These are phyloP conservation scores for Hirtodrosophila duncani DNA, from an alignment of 2,888 invertebrate genomes.

Conservation along the genomic window DNA sequence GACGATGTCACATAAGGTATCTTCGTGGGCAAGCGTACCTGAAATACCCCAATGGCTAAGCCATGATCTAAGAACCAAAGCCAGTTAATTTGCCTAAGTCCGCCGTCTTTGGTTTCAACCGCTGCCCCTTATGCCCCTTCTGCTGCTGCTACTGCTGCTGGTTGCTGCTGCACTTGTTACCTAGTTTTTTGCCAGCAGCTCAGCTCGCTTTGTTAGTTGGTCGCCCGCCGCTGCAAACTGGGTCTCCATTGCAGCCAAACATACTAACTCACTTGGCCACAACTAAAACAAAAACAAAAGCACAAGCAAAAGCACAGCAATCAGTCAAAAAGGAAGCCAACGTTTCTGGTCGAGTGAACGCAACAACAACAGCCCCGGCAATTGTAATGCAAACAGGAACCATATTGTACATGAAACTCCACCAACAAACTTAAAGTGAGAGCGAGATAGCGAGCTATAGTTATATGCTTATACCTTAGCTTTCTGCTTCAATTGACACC, in stretches of 20 bases:
- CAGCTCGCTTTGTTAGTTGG: constrained; percentile 59
- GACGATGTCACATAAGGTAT: no score
- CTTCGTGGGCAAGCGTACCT: no score
- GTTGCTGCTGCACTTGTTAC: constrained; percentile 59
- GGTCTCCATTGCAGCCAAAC: constrained; percentile 41
- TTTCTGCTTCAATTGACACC: constrained; percentile 73
- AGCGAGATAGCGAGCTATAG: constrained; percentile 12
- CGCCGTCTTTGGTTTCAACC: no score
- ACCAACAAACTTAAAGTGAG: constrained; percentile 10
- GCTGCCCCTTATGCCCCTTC: no score
- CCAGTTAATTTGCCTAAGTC: no score
- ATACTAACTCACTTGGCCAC: neutral
- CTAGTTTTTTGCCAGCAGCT: constrained; percentile 49
- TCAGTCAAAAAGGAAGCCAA: constrained; percentile 70
- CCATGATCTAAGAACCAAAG: no score
- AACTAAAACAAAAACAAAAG: constrained; percentile 8
- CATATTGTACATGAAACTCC: constrained; percentile 63
- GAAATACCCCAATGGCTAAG: no score
- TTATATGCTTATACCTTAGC: constrained; percentile 20
- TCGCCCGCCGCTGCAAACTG: constrained; percentile 56
- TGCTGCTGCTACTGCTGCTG: no score
- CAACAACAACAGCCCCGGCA: constrained; percentile 26
- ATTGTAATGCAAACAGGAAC: constrained; percentile 68
- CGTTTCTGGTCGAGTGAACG: constrained; percentile 63
- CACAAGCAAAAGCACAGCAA: constrained; percentile 25